Evolutionary conservation across 2,888 invertebrate species (phyloP).

Genomic region (Macrophya alboannulata): DNA sequence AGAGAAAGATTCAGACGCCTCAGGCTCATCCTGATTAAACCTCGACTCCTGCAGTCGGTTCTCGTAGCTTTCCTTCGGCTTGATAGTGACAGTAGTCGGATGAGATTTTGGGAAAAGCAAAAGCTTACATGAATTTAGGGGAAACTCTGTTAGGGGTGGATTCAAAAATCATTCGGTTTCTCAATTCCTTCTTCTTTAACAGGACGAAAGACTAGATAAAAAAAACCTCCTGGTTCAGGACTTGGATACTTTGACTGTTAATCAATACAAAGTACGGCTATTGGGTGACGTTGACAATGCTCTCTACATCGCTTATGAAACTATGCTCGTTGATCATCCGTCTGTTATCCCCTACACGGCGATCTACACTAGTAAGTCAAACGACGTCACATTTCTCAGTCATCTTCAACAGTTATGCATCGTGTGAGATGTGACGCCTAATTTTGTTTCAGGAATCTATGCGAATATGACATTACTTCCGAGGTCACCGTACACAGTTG

Average conservation of each 20-base stretch:
- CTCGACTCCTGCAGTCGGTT: conserved; percentile 59
- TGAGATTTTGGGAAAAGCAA: conserved; percentile 28
- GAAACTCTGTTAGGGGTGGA: conserved; percentile 68
- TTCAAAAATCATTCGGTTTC: not conserved
- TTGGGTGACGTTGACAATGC: conserved; percentile 76
- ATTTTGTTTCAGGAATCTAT: conserved; percentile 69
- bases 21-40: conserved; percentile 74
- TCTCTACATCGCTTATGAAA: conserved; percentile 76
- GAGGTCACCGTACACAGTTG: conserved; percentile 81
- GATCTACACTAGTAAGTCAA: conserved; percentile 72
- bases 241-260: conserved; percentile 78
- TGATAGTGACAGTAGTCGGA: conserved; percentile 52
- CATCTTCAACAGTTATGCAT: not conserved
- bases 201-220: conserved; percentile 77
- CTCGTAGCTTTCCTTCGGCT: conserved; percentile 53
- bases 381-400: not conserved
- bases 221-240: conserved; percentile 79
- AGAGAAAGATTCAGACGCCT: conserved; percentile 59
- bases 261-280: conserved; percentile 77
- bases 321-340: conserved; percentile 73
- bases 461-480: conserved; percentile 75
- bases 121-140: conserved; percentile 58
- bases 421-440: not conserved
- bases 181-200: conserved; percentile 57
- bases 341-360: conserved; percentile 70